Evolutionary conservation across 2,888 invertebrate species (phyloP), one percentile per base, ranked within the genome.

Genomic region (Morpho deidamia): DNA sequence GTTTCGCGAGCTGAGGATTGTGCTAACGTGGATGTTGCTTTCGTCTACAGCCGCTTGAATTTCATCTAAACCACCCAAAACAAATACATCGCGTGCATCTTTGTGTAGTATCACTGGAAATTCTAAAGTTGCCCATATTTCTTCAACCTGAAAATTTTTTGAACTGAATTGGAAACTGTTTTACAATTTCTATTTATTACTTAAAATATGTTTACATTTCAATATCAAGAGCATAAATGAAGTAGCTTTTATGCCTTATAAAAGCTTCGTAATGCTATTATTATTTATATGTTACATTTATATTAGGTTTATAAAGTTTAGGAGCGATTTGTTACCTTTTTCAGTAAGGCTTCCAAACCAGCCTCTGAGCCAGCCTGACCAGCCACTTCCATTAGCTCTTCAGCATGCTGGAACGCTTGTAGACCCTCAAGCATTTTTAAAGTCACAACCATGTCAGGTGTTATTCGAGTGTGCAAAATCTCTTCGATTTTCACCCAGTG

Each of bases 291-390:
- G n/a, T n/a, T n/a, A n/a, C n/a, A n/a, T 23, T 5, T 23, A 23
- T 23, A 23, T 23, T 23, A 23, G 23, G 23, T 23, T n/a, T 23
- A 23, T 5, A 23, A 23, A 3, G 3, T 23, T 23, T 5, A 23
- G 23, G 23, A 23, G 23, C 23, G 23, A 23, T 23, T 23, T 40
- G 4, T 45, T 43, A 93, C 94, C 90, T 94, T 96, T 70, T 94
- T 95, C 7, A 97, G 84, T 69, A 97, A 90, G 7, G 86, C 83
- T 79, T 97, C 97, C 9, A 97, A 90, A 7, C 94, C 94, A 4
- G 94, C 94, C 76, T 98, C 97, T 2, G 97, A 96, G 65, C 95
- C 96, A 0, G 97, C 97, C 74, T 96, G 95, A 0, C 94, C 94
- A 0, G 97, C 95, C 8, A 97, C 93, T 71, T 97, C 96, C 92